Evolutionary conservation across 1,140 invertebrate genomes (phyloP), one percentile per base, ranked within the genome.

Genomic region (Scaptomyza graminum): DNA sequence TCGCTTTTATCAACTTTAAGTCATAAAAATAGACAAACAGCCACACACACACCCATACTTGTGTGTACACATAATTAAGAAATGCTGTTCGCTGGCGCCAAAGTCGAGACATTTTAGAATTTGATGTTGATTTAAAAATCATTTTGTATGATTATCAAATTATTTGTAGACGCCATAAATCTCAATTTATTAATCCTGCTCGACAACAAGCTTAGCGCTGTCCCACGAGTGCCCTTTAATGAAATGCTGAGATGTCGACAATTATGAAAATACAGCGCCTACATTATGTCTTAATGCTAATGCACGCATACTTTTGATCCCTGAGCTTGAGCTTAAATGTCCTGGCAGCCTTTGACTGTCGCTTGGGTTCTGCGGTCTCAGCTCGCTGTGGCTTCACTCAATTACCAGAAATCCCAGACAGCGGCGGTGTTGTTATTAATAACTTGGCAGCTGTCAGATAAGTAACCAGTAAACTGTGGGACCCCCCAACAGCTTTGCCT

Each of bases 31-130:
- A 74, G 37, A 41, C 69, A 84, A 69, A 15, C 56, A 11, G 13
- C 22, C 54, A 43, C 57, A 64, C 37, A 39, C 37, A 51, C 62
- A 47, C 28, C 28, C 28, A 44, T 39, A 56, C 43, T 68, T 49
- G 60, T 80, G 64, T 85, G 81, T 81, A 85, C 81, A 85, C 70
- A 85, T 77, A 85, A 85, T 85, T 85, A 87, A 74, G 74, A 77
- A 85, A 75, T 78, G 77, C 46, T 74, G 51, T 60, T 54, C 78
- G 73, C 63, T 74, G 50, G 56, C 67, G 64, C 44, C 77, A 22
- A 52, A 72, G 61, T 44, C 49, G 39, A 66, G 73, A 41, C 73
- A 61, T 74, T 77, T 34, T 77, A 65, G 43, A 79, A 84, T 81
- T 69, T 60, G 18, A 50, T 85, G 78, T 85, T 78, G 81, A 87